phyloP scores from a whole-genome alignment of 2,797 vertebrate species.

The Pseudochaenichthys georgianus region DNA sequence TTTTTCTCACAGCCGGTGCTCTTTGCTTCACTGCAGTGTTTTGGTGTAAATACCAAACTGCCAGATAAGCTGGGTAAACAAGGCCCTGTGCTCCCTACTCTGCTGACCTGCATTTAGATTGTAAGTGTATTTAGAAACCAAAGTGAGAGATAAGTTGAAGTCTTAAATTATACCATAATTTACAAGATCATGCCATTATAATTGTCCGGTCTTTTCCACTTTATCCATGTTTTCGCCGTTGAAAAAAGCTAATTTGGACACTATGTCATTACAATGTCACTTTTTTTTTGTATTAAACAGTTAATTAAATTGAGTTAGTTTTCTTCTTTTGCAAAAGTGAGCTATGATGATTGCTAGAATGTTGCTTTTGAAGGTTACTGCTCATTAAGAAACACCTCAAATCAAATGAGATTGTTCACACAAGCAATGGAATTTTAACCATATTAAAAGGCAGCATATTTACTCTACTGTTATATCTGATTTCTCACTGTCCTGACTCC shows the following conservation, averaged over 20 bases:
- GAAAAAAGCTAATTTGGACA: too few relatives aligned
- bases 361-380: neutral
- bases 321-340: neutral
- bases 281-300: too few relatives aligned
- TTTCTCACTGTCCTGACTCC: neutral
- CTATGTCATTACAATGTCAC: slow-evolving; percentile 1
- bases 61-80: slow-evolving; percentile 28
- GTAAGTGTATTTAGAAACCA: neutral
- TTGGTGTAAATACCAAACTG: slow-evolving; percentile 73
- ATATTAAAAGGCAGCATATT: neutral
- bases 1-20: neutral
- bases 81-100: neutral
- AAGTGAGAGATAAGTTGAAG: neutral
- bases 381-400: neutral
- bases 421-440: neutral
- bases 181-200: too few relatives aligned
- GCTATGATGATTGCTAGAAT: neutral
- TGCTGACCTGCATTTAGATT: slow-evolving; percentile 22
- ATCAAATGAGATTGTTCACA: neutral
- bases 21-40: slow-evolving; percentile 53
- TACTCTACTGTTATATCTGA: slow-evolving; percentile 15
- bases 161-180: too few relatives aligned
- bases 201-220: too few relatives aligned
- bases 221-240: too few relatives aligned
- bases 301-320: too few relatives aligned